Conservation (phyloP, 2,113 vertebrate genomes). For the Oncorhynchus keta region DNA sequence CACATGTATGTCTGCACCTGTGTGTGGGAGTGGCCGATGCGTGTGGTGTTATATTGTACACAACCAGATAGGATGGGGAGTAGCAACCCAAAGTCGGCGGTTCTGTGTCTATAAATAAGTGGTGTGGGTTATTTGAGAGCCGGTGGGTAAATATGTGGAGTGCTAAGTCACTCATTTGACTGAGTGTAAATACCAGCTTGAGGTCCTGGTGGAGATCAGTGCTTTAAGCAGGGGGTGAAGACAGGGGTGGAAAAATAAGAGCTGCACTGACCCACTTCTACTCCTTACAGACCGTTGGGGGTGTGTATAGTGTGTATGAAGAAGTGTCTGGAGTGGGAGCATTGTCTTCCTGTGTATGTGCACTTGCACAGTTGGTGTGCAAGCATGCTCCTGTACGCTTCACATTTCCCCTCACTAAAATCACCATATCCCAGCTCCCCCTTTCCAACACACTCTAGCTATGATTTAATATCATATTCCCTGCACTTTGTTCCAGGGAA, state of each 20-base stretch:
- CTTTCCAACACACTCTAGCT: slow-evolving; percentile 2
- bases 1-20: neutral
- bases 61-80: neutral
- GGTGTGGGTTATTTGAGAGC: slow-evolving; percentile 27
- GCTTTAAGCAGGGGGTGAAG: slow-evolving; percentile 18
- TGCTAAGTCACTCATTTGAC: slow-evolving; percentile 13
- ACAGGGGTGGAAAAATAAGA: slow-evolving; percentile 9
- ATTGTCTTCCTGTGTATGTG: neutral
- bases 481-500: neutral
- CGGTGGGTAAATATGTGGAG: slow-evolving; percentile 22
- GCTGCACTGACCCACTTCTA: slow-evolving; percentile 60
- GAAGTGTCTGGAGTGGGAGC: neutral
- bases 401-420: neutral
- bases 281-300: slow-evolving; percentile 10
- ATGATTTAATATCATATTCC: slow-evolving; percentile 28
- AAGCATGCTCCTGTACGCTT: neutral
- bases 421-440: neutral
- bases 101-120: slow-evolving; percentile 39
- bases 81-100: slow-evolving; percentile 11
- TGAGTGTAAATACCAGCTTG: slow-evolving; percentile 37
- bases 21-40: neutral
- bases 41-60: neutral
- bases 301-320: neutral
- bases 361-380: too few species aligned
- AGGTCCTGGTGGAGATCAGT: slow-evolving; percentile 33